Evolutionary conservation across 2,888 invertebrate genomes (phyloP), one percentile per base, ranked within the genome.

Genomic region (Hydroisotoma schaefferi): DNA sequence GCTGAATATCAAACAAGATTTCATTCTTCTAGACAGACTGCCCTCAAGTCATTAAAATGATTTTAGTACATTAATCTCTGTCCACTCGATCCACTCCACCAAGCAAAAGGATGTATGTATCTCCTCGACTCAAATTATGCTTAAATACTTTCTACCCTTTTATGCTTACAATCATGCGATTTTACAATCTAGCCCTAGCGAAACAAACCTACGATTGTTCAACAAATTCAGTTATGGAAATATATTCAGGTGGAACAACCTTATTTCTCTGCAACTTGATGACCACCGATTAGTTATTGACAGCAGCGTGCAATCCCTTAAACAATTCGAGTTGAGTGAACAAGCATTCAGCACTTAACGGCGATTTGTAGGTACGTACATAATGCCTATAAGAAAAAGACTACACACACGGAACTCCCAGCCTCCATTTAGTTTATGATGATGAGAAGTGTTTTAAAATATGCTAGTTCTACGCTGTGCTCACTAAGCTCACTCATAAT

Each of bases 241-340:
- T 46, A 46, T 46, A 46, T 46, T 46, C 46, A 46, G 25, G 46
- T 23, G 46, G 46, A 46, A 46, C 15, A 46, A 46, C 46, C 46
- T 46, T 46, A 46, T 46, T 46, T 46, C 25, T 46, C n/a, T n/a
- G 46, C 46, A 23, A 15, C 20, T 15, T 23, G 46, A 46, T 15
- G 15, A 10, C 33, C 33, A 33, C 20, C 40, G 40, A 40, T 40
- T 40, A 40, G 40, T 40, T 40, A 40, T 40, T 40, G 40, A 40
- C 40, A 40, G 20, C 20, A 20, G 40, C 15, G 40, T 18, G 40
- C n/a, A n/a, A n/a, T n/a, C n/a, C n/a, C n/a, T n/a, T n/a, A n/a
- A n/a, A n/a, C n/a, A n/a, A n/a, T n/a, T n/a, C n/a, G n/a, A n/a
- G n/a, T n/a, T n/a, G n/a, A n/a, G n/a, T n/a, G n/a, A n/a, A n/a